phyloP scores from a whole-genome alignment of 30 jellyfish, hydroid and myxozoan species.

The Aurelia sp. region DNA sequence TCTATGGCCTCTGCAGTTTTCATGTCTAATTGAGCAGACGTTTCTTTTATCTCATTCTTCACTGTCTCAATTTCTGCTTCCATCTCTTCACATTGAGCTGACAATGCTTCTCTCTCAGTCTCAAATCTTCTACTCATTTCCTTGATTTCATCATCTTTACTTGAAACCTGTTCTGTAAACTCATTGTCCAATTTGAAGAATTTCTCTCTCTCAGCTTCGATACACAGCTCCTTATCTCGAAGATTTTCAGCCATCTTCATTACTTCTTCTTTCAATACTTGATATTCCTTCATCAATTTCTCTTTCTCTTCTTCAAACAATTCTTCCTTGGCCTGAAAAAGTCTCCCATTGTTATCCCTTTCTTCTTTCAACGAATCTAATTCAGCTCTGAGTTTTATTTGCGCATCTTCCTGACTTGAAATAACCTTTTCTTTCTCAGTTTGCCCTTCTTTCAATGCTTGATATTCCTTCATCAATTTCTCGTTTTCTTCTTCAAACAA shows the following conservation, averaged over 20 bases:
- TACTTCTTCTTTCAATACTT: neutral
- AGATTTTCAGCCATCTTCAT: too few species aligned
- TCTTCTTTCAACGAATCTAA: neutral
- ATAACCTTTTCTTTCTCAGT: too few species aligned
- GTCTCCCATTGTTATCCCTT: neutral
- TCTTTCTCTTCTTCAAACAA: conserved; percentile 8
- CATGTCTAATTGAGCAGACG: neutral
- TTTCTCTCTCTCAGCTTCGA: neutral
- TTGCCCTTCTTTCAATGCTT: neutral
- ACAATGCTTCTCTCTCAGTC: neutral
- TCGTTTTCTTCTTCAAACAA: conserved; percentile 6
- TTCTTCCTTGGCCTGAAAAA: neutral
- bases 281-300: neutral
- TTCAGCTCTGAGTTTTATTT: too few species aligned
- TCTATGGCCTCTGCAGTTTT: neutral
- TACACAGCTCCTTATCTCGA: too few species aligned
- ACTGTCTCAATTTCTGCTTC: neutral
- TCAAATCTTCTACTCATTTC: neutral
- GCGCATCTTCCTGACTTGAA: too few species aligned
- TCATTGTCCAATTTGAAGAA: neutral
- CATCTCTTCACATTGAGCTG: neutral
- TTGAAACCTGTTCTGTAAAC: neutral
- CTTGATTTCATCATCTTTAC: neutral
- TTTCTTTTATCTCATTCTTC: neutral
- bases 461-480: neutral